Evolutionary conservation across 2,888 invertebrate species (phyloP).

Genomic region (Scrobipalpa atriplicella): DNA sequence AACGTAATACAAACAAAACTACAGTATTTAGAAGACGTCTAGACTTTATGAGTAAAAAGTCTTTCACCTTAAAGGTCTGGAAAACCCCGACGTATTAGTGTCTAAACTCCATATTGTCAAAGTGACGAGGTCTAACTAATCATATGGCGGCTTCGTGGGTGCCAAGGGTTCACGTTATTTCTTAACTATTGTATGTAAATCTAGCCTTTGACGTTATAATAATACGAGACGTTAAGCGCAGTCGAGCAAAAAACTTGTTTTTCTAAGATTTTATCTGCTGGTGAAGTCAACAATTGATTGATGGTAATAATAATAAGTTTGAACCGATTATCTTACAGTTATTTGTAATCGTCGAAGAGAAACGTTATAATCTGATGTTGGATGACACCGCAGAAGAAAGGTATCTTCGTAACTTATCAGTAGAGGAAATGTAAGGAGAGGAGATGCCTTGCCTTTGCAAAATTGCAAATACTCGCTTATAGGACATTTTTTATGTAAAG

Average conservation of each 20-base stretch:
- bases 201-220: slow-evolving; percentile 27
- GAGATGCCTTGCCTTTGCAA: too few relatives aligned
- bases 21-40: neutral
- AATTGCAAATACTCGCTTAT: too few relatives aligned
- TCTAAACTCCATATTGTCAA: slow-evolving; percentile 12
- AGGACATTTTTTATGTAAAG: too few relatives aligned
- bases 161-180: slow-evolving; percentile 30
- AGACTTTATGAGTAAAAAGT: neutral
- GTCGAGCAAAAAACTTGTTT: slow-evolving; percentile 27
- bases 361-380: neutral
- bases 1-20: neutral
- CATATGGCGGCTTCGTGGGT: slow-evolving; percentile 27
- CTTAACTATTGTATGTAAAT: slow-evolving; percentile 35
- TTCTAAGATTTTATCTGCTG: slow-evolving; percentile 22
- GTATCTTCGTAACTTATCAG: too few relatives aligned
- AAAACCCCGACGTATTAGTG: neutral
- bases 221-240: slow-evolving; percentile 20
- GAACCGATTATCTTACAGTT: slow-evolving; percentile 11
- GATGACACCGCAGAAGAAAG: too few relatives aligned
- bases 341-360: neutral
- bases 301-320: slow-evolving; percentile 15
- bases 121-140: slow-evolving; percentile 18
- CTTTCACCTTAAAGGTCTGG: neutral
- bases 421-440: too few relatives aligned
- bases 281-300: slow-evolving; percentile 14